Base-by-base conservation (phyloP, 1,140 invertebrate genomes). In the Neuroterus valhalla region DNA sequence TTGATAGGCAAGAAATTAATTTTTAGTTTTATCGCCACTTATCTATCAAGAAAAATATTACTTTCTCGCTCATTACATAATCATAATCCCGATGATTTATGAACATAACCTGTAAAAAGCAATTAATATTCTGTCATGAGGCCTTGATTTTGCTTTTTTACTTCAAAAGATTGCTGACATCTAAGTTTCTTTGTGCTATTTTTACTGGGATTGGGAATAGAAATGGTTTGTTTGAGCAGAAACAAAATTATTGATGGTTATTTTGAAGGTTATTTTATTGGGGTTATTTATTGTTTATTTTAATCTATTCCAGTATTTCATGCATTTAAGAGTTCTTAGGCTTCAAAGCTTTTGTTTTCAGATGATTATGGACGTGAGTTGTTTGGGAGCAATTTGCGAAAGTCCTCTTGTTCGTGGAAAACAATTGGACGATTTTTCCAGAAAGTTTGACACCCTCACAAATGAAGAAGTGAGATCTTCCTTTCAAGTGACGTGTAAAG, bases 291-390 rank as follows among this genome's bases (percentile, higher is more conserved):
- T n/a, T n/a, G n/a, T n/a, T n/a, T n/a, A n/a, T n/a, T n/a, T n/a
- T n/a, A n/a, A n/a, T n/a, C n/a, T n/a, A n/a, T n/a, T n/a, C n/a
- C n/a, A n/a, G n/a, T n/a, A n/a, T n/a, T n/a, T n/a, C n/a, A n/a
- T n/a, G n/a, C n/a, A n/a, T n/a, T n/a, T n/a, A n/a, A n/a, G n/a
- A n/a, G n/a, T n/a, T n/a, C n/a, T n/a, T n/a, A n/a, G n/a, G n/a
- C 77, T 74, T 52, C 10, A 52, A 23, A 66, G 71, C 31, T 31
- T 68, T 67, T 66, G 68, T 73, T 91, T 89, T 43, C 89, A 98
- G 96, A 96, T 98, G 95, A 93, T 97, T 74, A 96, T 98, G 93
- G 96, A 98, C 90, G 92, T 98, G 82, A 95, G 93, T 89, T 93
- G 93, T 81, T 93, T 95, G 85, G 95, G 95, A 85, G 91, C 96